Conservation (phyloP, 1,140 invertebrate genomes). For the Yoshiicerus persimilis region DNA sequence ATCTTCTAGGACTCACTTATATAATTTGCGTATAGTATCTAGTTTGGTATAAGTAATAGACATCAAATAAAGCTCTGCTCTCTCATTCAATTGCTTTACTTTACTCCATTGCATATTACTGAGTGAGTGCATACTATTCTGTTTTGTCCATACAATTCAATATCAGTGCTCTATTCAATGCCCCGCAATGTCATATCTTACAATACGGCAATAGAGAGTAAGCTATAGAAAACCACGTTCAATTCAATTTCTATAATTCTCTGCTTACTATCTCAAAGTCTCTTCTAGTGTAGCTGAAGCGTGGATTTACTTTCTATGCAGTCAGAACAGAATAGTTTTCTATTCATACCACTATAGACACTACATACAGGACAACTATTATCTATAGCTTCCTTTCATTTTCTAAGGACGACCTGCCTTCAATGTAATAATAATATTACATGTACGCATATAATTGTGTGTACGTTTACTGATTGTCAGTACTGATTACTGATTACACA, state of each 20-base stretch:
- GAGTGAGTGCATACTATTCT: background rate
- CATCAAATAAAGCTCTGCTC: background rate
- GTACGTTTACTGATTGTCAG: background rate
- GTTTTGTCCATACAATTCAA: constrained; percentile 12
- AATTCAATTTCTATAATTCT: constrained; percentile 23
- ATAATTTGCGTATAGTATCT: background rate
- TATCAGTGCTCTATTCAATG: background rate
- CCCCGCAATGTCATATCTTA: background rate
- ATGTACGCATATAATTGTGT: background rate
- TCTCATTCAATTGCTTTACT: background rate
- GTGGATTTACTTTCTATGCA: background rate
- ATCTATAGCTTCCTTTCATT: background rate
- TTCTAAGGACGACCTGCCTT: background rate
- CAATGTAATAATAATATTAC: background rate
- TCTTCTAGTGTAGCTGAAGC: background rate
- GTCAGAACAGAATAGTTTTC: background rate
- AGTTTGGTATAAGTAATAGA: background rate
- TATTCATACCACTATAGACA: background rate
- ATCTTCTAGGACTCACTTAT: background rate
- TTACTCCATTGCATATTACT: background rate
- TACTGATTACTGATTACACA: background rate
- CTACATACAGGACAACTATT: background rate
- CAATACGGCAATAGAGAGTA: background rate
- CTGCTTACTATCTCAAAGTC: background rate
- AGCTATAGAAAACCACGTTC: background rate